Percentiles rank a stretch among this genome's conserved stretches.
These are phyloP conservation scores for Torymus tubicola DNA, from an alignment of 2,888 invertebrate species.

Conservation along the genomic window DNA sequence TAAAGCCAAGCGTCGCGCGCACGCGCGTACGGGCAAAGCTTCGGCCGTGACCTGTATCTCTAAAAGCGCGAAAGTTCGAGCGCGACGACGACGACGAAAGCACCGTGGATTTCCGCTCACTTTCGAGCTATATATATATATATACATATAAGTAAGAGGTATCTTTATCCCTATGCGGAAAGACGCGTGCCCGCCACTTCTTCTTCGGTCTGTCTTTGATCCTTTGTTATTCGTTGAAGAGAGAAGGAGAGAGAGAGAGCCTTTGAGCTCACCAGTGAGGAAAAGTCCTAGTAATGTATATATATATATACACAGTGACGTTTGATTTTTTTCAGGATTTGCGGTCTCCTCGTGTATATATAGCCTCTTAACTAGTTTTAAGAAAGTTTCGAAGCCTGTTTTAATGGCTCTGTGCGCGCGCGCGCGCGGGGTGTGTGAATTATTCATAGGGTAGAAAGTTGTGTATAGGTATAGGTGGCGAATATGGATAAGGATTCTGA, in stretches of 20 bases:
- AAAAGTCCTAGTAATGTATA: no score
- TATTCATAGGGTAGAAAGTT: conserved; percentile 22
- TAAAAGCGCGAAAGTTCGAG: conserved; percentile 51
- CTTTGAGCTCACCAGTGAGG: conserved; percentile 33
- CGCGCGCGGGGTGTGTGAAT: conserved; percentile 18
- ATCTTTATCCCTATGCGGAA: no score
- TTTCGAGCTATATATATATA: no score
- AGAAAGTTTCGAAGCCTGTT: neutral
- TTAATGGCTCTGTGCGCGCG: no score
- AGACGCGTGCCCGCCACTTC: no score
- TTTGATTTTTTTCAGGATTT: conserved; percentile 46
- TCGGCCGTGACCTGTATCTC: conserved; percentile 68
- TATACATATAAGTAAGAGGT: no score
- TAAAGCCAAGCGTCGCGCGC: conserved; percentile 62
- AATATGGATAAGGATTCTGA: no score
- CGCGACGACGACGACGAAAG: conserved; percentile 43
- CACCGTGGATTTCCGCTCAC: conserved; percentile 52
- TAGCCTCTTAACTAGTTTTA: conserved; percentile 32
- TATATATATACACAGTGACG: no score
- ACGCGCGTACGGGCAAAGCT: conserved; percentile 9
- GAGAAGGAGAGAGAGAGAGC: neutral
- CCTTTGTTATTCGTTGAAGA: conserved; percentile 41
- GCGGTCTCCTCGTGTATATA: neutral
- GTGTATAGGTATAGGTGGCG: no score
- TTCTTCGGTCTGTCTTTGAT: conserved; percentile 24